Percentiles rank a stretch among this genome's conserved stretches.
These are phyloP conservation scores for Ariolimax columbianus DNA, from an alignment of 2,888 invertebrate species.

Conservation along the genomic window DNA sequence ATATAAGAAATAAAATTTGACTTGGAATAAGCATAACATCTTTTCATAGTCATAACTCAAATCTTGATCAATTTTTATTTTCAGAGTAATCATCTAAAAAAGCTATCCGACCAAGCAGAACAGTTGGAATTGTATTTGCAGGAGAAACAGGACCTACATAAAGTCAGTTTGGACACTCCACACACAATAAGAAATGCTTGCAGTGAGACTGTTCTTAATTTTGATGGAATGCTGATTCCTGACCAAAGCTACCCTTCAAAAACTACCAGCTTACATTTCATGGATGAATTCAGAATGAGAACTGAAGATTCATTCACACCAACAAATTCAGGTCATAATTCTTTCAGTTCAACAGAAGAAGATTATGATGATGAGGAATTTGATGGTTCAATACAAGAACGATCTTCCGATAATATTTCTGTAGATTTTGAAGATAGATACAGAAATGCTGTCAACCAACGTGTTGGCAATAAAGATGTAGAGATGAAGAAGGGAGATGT, in stretches of 20 bases:
- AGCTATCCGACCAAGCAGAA: slow-evolving; percentile 62
- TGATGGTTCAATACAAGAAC: not conserved
- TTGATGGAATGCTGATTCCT: not conserved
- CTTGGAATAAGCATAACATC: not conserved
- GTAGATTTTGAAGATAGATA: slow-evolving; percentile 17
- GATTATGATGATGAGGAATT: slow-evolving; percentile 17
- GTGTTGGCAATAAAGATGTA: not conserved
- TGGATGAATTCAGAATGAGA: slow-evolving; percentile 34
- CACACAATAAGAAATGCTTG: slow-evolving; percentile 63
- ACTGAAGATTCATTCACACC: not conserved
- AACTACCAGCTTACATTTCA: slow-evolving; percentile 58
- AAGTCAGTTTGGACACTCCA: slow-evolving; percentile 62
- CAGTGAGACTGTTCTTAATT: slow-evolving; percentile 62
- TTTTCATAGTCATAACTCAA: too few relatives aligned
- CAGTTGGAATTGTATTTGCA: slow-evolving; percentile 69
- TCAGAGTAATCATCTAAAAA: slow-evolving; percentile 56
- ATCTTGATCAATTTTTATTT: not conserved
- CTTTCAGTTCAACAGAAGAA: slow-evolving; percentile 9
- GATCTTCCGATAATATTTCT: not conserved
- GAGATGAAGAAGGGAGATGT: not conserved
- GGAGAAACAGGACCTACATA: slow-evolving; percentile 68
- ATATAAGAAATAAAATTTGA: too few relatives aligned
- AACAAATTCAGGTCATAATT: not conserved
- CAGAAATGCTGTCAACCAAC: not conserved
- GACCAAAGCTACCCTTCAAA: slow-evolving; percentile 52